Conservation (phyloP, 2,113 vertebrate genomes). For the Anarhynchus alexandrinus region DNA sequence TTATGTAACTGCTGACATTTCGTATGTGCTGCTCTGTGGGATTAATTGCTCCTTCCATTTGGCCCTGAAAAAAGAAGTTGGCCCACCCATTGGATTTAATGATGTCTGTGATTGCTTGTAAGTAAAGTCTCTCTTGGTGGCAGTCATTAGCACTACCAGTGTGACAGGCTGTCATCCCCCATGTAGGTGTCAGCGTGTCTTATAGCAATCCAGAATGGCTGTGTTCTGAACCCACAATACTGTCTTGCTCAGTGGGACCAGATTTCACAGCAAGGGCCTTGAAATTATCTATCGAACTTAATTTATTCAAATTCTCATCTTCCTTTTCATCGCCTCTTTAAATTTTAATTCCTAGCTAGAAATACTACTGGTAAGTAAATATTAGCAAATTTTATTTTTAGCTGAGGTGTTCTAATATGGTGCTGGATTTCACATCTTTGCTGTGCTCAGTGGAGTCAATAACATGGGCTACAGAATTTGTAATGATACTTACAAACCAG, state of each 20-base stretch:
- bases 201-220: background rate
- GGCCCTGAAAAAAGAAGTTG: background rate
- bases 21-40: background rate
- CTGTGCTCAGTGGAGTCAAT: background rate
- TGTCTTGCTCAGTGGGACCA: background rate
- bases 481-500: background rate
- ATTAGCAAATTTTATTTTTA: background rate
- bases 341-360: background rate
- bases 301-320: constrained; percentile 3
- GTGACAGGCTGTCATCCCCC: background rate
- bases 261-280: constrained; percentile 19
- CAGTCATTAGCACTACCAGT: background rate
- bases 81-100: background rate
- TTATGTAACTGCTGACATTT: background rate
- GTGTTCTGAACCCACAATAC: background rate
- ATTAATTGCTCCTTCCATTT: constrained; percentile 9
- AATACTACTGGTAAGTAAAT: background rate
- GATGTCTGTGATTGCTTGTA: constrained; percentile 14
- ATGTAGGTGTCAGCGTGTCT: background rate
- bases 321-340: background rate
- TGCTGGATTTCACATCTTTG: background rate
- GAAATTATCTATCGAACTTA: background rate
- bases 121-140: background rate
- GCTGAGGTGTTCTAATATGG: background rate
- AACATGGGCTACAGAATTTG: background rate